These are phyloP conservation scores for Hyles lineata DNA, from an alignment of 2,888 invertebrate species.

Conservation along the genomic window DNA sequence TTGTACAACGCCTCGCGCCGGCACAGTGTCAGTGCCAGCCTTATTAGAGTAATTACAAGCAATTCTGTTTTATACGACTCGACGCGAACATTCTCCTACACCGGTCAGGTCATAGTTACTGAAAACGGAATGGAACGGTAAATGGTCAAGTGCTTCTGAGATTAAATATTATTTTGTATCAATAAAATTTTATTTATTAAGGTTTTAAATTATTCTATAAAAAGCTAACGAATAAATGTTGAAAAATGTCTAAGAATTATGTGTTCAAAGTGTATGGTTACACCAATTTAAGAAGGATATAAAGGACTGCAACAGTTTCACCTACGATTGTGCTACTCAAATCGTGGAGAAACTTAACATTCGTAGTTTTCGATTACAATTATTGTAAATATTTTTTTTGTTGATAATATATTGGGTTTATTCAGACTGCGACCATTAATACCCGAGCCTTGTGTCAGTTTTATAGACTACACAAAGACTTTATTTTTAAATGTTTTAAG, in stretches of 20 bases:
- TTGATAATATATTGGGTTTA: not conserved
- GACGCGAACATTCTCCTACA: not conserved
- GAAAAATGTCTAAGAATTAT: too few species aligned
- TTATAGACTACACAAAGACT: too few species aligned
- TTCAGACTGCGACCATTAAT: too few species aligned
- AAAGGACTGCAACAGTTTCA: too few species aligned
- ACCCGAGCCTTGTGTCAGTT: too few species aligned
- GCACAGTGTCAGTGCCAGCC: constrained; percentile 1
- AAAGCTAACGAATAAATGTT: too few species aligned
- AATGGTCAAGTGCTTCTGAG: not conserved
- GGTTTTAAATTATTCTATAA: not conserved
- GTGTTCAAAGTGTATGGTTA: too few species aligned
- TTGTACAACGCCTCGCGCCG: not conserved
- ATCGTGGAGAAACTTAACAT: not conserved
- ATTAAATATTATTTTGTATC: not conserved
- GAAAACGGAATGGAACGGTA: not conserved
- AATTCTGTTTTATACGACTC: not conserved
- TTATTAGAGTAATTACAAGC: constrained; percentile 23
- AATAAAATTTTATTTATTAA: not conserved
- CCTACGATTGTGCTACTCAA: too few species aligned
- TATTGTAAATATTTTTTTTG: not conserved
- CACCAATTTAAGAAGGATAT: too few species aligned
- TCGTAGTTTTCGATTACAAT: not conserved
- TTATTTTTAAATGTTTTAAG: too few species aligned
- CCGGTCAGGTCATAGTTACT: not conserved